Conservation (phyloP, 1,140 invertebrate species). For the Drosophila littoralis region DNA sequence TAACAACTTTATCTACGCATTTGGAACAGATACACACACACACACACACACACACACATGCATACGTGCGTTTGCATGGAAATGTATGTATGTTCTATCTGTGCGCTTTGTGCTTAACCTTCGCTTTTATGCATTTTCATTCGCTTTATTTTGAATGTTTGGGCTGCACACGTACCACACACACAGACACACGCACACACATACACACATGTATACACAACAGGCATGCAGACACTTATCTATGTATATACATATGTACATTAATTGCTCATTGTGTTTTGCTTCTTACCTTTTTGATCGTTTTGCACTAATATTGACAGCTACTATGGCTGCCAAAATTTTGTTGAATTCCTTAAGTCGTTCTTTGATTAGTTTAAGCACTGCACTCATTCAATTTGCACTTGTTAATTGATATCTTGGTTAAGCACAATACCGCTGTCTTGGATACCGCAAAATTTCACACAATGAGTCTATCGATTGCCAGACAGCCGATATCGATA, state of each 20-base stretch:
- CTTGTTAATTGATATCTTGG: conserved; percentile 29
- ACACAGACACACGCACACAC: conserved; percentile 1
- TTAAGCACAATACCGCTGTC: conserved; percentile 30
- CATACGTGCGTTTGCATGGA: conserved; percentile 2
- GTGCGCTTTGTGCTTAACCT: conserved; percentile 31
- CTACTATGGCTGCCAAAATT: neutral
- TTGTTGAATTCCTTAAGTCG: neutral
- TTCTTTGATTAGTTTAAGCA: conserved; percentile 4
- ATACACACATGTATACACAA: neutral
- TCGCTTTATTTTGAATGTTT: conserved; percentile 35
- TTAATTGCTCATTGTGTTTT: conserved; percentile 8
- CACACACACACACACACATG: neutral
- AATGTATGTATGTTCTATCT: conserved; percentile 25
- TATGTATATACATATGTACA: neutral
- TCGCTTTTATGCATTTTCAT: conserved; percentile 32
- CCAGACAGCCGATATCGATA: conserved; percentile 11
- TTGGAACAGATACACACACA: conserved; percentile 28
- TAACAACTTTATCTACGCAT: conserved; percentile 49
- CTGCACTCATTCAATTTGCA: conserved; percentile 13
- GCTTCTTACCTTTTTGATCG: conserved; percentile 12
- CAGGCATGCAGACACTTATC: neutral
- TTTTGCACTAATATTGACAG: conserved; percentile 15
- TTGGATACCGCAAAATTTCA: conserved; percentile 39
- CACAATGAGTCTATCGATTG: conserved; percentile 12
- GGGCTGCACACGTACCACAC: conserved; percentile 10